Base-by-base conservation (phyloP, 2,113 vertebrate genomes). In the Heptranchias perlo region DNA sequence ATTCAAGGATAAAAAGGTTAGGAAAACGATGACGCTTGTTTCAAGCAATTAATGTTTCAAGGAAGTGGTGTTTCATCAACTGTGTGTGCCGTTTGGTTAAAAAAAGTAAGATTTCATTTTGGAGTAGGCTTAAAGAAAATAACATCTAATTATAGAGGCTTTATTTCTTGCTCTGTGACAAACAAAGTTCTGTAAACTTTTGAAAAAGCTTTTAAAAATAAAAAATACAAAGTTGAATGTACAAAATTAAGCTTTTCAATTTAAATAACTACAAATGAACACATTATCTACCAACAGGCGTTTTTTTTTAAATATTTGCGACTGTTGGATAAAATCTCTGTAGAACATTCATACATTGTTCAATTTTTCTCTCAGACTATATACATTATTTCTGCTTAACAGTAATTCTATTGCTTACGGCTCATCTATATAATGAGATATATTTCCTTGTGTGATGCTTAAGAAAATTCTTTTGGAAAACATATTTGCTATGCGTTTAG, bases 141-240 rank as follows among this genome's bases (percentile, higher is more conserved):
- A 52, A 16, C 28, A 95, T 35, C 97, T 97, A 97, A 97, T 97
- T 97, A 97, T 97, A 97, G 97, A 97, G 95, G 47, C 96, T 97
- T 96, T 97, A 97, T 96, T 97, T 97, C 96, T 96, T 96, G 96
- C 92, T 96, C 96, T 95, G 92, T 96, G 96, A 97, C 97, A 96
- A 94, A 54, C 96, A 96, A 0, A 67, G 97, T 96, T 97, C 96
- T 96, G 97, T 97, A 97, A 97, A 96, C 84, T 23, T 96, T 96
- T 96, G 58, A 62, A 96, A 96, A 96, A 96, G 13, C 35, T 96
- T 97, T 96, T 96, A 97, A 96, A 97, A 97, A 97, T 96, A 93
- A 97, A 97, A 97, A 96, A 16, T 95, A 95, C 94, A 95, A 95
- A 95, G 94, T 95, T 95, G 65, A 95, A 96, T 97, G 96, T 97